These are phyloP conservation scores for Petrosia ficiformis DNA, from an alignment of 37 sponge, comb jelly and placozoan species.

Conservation along the genomic window DNA sequence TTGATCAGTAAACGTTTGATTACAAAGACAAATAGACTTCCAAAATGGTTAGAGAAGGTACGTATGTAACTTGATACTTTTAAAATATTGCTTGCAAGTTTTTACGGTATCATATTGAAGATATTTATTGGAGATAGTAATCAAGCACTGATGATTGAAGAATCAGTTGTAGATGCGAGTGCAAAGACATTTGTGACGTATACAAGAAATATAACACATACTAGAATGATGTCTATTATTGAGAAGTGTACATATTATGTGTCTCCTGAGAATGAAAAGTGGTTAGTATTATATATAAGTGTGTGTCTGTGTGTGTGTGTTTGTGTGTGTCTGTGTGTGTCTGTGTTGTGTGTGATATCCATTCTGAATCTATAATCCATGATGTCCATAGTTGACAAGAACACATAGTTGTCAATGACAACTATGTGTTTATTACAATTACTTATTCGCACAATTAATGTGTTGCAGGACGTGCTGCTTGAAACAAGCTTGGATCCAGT, in stretches of 20 bases:
- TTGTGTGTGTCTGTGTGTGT: too few species aligned
- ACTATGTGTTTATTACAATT: too few species aligned
- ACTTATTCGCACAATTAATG: too few species aligned
- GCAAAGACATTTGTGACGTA: constrained; percentile 68
- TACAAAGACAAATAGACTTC: constrained; percentile 62
- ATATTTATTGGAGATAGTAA: background rate
- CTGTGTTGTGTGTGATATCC: too few species aligned
- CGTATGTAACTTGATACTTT: background rate
- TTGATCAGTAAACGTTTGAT: constrained; percentile 57
- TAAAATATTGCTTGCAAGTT: background rate
- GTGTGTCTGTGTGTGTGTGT: too few species aligned
- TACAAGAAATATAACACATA: constrained; percentile 70
- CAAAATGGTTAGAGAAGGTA: constrained; percentile 66
- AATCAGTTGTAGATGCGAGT: constrained; percentile 67
- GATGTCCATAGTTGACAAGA: too few species aligned
- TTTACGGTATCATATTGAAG: background rate
- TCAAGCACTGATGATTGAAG: constrained; percentile 51
- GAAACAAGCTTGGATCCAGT: constrained; percentile 78
- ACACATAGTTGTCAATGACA: too few species aligned
- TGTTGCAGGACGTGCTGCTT: constrained; percentile 72
- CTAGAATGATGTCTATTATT: constrained; percentile 64
- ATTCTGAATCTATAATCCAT: too few species aligned
- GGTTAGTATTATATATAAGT: constrained; percentile 30
- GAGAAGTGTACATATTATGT: constrained; percentile 71
- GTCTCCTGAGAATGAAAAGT: constrained; percentile 55